These are phyloP conservation scores for Drosophila teissieri DNA, from an alignment of 1,140 invertebrate genomes.

Conservation along the genomic window DNA sequence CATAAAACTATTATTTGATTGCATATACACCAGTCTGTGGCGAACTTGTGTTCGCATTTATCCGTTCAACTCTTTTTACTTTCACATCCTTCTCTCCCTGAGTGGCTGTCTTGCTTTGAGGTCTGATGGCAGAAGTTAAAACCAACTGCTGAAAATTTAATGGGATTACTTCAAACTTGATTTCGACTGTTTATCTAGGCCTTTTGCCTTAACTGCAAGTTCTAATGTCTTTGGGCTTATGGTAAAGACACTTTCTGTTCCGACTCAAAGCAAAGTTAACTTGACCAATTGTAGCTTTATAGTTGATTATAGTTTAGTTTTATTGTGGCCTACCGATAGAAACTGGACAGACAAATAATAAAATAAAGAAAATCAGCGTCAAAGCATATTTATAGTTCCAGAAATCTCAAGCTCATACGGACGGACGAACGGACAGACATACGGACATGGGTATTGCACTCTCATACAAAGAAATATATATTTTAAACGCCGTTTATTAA, in stretches of 20 bases:
- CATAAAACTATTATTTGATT: conserved; percentile 54
- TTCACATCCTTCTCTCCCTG: not conserved
- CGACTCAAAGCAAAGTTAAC: not conserved
- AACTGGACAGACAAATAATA: no score
- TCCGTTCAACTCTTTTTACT: conserved; percentile 16
- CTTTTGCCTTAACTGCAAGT: conserved; percentile 2
- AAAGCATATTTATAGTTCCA: no score
- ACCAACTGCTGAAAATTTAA: conserved; percentile 35
- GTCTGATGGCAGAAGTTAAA: conserved; percentile 9
- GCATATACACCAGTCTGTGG: conserved; percentile 26
- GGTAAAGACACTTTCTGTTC: not conserved
- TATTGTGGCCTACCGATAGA: no score
- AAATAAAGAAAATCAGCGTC: no score
- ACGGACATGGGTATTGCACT: no score
- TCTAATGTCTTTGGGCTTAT: conserved; percentile 4
- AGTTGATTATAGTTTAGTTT: no score
- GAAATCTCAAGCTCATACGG: no score
- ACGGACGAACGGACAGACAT: no score
- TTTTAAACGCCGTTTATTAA: no score
- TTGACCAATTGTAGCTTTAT: not conserved
- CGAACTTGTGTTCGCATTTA: conserved; percentile 29
- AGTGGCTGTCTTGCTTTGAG: not conserved
- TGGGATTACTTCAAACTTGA: conserved; percentile 43
- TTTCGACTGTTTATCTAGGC: conserved; percentile 12
- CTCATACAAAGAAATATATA: no score